Evolutionary conservation across 2,113 vertebrate genomes (phyloP), one percentile per base, ranked within the genome.

Genomic region (Acrocephalus kingi): DNA sequence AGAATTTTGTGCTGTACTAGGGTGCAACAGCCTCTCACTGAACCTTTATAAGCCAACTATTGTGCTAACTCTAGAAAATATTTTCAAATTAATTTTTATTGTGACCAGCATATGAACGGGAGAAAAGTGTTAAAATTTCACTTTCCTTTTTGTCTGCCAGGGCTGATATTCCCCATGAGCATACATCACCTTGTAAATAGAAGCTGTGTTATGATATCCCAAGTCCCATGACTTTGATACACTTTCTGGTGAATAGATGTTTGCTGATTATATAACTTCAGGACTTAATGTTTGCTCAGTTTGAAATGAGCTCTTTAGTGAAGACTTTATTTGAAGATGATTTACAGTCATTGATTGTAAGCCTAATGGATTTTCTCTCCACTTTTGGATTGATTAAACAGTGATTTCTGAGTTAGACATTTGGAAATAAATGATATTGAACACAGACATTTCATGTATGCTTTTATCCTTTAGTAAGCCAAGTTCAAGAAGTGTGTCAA

Each of bases 351-450:
- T 55, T 88, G 84, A 94, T 84, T 87, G 82, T 84, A 91, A 87
- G 37, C 43, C 55, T 76, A 81, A 93, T 89, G 52, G 86, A 56
- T 92, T 76, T 90, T 87, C 24, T 49, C 55, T 95, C 24, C 56
- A 39, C 64, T 59, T 89, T 78, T 92, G 69, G 45, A 94, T 94
- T 94, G 94, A 92, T 91, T 93, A 90, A 92, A 58, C 62, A 71
- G 52, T 69, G 72, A 87, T 84, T 96, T 91, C 71, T 66, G 69
- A 89, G 54, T 75, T 80, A 84, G 74, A 62, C 74, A 78, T 74
- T 27, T 89, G 63, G 41, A 84, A 95, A 85, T 80, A 96, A 94
- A 51, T 84, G 25, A 41, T 88, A 80, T 41, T 3, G 69, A 91
- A 66, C 84, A 52, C 31, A 75, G 39, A 55, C 2, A 7, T 69